Evolutionary conservation across 23 tunicate genomes (phyloP).

Genomic region (Aplidium turbinatum): DNA sequence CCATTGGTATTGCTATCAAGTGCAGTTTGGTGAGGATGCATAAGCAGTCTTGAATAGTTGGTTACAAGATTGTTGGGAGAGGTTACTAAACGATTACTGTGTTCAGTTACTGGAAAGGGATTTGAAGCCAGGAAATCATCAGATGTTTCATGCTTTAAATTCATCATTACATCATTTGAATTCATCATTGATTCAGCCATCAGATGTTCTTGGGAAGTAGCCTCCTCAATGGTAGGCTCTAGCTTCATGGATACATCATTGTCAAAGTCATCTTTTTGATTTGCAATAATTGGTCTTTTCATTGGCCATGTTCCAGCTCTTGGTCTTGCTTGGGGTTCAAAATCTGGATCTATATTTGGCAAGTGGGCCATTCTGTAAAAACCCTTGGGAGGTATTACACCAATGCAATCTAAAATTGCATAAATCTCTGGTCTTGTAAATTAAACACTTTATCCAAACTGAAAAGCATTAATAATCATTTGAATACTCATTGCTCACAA

Average conservation of each 20-base stretch:
- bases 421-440: no score
- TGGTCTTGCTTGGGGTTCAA: conserved; percentile 63
- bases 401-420: no score
- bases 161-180: not conserved
- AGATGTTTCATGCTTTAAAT: conserved; percentile 1
- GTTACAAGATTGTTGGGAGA: conserved; percentile 53
- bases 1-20: not conserved
- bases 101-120: conserved; percentile 16
- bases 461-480: no score
- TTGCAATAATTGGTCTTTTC: conserved; percentile 56
- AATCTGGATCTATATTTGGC: conserved; percentile 24
- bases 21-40: conserved; percentile 5
- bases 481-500: no score
- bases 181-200: conserved; percentile 18
- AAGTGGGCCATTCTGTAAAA: not conserved
- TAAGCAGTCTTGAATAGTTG: conserved; percentile 26
- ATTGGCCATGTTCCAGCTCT: conserved; percentile 85
- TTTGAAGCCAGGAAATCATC: conserved; percentile 18
- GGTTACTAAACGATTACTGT: conserved; percentile 24
- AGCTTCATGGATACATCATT: conserved; percentile 43
- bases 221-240: conserved; percentile 68
- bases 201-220: conserved; percentile 50
- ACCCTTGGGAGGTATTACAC: no score
- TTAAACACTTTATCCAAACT: no score
- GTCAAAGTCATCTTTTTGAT: conserved; percentile 22